Conservation (phyloP, 2,888 invertebrate genomes). For the Chrysina gloriosa region DNA sequence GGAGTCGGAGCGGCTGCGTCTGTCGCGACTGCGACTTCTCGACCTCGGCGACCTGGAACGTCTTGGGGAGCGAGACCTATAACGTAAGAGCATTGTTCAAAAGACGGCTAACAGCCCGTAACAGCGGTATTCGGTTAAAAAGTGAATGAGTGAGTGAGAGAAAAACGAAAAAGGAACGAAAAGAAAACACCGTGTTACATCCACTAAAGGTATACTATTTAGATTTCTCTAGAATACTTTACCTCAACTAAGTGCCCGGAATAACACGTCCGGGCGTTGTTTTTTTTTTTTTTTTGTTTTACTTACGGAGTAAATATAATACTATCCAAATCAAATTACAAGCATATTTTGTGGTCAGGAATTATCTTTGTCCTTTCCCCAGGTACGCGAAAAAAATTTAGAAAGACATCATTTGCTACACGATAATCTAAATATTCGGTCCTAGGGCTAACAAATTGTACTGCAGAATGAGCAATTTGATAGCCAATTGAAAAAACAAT, state of each 20-base stretch:
- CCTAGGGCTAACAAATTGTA: too few relatives aligned
- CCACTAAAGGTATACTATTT: constrained; percentile 37
- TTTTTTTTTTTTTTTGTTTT: too few relatives aligned
- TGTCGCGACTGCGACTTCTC: constrained; percentile 69
- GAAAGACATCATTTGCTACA: too few relatives aligned
- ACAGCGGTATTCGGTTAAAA: constrained; percentile 12
- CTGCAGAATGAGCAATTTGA: neutral
- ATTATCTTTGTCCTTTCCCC: too few relatives aligned
- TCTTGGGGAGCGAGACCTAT: constrained; percentile 64
- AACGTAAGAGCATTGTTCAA: constrained; percentile 48
- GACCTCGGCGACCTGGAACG: constrained; percentile 65
- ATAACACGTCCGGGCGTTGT: too few relatives aligned
- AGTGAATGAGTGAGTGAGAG: neutral
- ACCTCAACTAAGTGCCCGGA: constrained; percentile 39
- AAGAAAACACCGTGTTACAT: constrained; percentile 31
- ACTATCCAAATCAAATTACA: too few relatives aligned
- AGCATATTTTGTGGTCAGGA: too few relatives aligned
- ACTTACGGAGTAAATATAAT: too few relatives aligned
- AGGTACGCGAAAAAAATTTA: too few relatives aligned
- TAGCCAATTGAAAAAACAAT: neutral
- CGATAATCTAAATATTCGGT: too few relatives aligned
- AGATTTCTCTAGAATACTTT: constrained; percentile 30
- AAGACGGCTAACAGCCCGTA: constrained; percentile 2
- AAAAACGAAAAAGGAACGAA: neutral
- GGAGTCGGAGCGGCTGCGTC: constrained; percentile 70